Percentiles rank a stretch among this genome's conserved stretches.
phyloP scores from a whole-genome alignment of 2,113 vertebrate species.

The Dermatemys mawii region DNA sequence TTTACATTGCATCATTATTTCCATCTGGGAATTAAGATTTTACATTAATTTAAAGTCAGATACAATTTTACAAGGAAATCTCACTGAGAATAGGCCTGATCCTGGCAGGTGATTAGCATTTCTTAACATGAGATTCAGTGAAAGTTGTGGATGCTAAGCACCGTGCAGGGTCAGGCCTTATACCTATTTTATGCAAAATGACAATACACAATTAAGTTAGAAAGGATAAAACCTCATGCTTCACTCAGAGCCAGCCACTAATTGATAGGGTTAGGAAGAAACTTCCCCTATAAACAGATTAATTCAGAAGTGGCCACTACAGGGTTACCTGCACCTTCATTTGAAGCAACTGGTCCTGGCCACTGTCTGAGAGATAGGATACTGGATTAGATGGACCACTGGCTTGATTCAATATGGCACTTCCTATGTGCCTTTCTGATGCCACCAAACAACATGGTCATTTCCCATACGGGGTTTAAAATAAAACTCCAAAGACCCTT shows the following conservation, averaged over 20 bases:
- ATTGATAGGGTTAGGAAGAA: background rate
- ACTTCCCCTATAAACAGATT: background rate
- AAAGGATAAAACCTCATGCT: background rate
- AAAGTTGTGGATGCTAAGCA: fast-evolving
- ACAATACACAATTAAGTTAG: background rate
- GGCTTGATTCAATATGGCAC: background rate
- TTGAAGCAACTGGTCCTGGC: background rate
- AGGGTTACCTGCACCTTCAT: background rate
- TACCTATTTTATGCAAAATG: fast-evolving
- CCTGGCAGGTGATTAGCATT: background rate
- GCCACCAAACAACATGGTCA: background rate
- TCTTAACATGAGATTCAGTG: background rate
- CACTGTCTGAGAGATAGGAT: background rate
- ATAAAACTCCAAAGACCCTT: background rate
- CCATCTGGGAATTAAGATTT: background rate
- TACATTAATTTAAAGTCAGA: background rate
- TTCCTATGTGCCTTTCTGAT: background rate
- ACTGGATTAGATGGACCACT: fast-evolving
- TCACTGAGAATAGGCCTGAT: background rate
- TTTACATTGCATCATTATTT: background rate
- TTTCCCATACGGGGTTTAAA: background rate
- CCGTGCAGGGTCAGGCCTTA: fast-evolving
- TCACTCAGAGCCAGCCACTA: background rate
- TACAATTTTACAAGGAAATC: fast-evolving
- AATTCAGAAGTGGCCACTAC: background rate